phyloP scores from a whole-genome alignment of 2,113 vertebrate species.

The Leucoraja erinaceus region DNA sequence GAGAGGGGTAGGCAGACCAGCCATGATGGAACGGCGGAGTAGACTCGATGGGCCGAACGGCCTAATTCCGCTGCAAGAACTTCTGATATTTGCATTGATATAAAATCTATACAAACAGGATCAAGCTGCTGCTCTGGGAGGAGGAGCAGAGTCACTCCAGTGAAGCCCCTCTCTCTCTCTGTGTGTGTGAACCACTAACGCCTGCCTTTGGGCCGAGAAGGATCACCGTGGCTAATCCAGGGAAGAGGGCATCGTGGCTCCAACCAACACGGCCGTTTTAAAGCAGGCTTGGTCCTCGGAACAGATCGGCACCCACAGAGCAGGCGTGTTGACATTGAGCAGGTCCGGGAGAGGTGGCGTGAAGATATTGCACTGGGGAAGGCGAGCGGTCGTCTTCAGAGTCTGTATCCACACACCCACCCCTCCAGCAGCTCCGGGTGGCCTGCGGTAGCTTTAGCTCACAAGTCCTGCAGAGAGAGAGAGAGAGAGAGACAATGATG shows the following conservation, averaged over 20 bases:
- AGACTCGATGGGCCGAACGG: no score
- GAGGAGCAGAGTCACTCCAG: neutral
- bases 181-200: no score
- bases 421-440: neutral
- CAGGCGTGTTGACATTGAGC: neutral
- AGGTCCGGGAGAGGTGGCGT: neutral
- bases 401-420: no score
- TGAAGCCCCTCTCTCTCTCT: no score
- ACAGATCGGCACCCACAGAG: neutral
- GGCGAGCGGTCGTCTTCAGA: neutral
- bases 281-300: neutral
- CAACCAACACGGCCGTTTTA: neutral
- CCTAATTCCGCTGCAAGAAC: no score
- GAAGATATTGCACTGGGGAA: neutral
- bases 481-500: neutral
- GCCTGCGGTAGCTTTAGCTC: neutral
- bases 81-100: no score
- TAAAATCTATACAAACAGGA: no score
- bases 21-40: no score
- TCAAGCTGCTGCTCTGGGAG: neutral
- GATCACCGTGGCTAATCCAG: neutral
- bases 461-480: neutral
- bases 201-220: no score
- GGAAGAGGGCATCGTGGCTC: no score
- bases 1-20: no score